Conservation (phyloP, 1,140 invertebrate species). For the Ips typographus region DNA sequence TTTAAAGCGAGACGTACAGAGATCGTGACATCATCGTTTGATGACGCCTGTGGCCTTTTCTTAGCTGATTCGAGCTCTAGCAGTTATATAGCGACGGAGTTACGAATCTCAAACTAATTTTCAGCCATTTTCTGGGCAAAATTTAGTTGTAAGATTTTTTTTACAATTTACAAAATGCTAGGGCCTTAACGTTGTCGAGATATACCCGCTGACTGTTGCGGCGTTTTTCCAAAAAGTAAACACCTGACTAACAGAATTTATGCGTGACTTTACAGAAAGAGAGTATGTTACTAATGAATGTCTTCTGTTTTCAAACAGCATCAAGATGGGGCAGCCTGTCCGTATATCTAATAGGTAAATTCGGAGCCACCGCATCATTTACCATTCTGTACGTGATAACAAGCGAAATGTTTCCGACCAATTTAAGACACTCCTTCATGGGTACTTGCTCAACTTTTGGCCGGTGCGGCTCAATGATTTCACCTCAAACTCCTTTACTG, state of each 20-base stretch:
- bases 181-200: no score
- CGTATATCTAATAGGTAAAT: slow-evolving; percentile 74
- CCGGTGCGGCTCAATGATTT: slow-evolving; percentile 69
- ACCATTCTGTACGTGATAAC: slow-evolving; percentile 57
- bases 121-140: no score
- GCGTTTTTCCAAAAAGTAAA: no score
- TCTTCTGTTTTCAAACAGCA: slow-evolving; percentile 44
- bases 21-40: no score
- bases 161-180: no score
- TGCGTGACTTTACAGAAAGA: neutral
- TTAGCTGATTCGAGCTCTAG: no score
- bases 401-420: slow-evolving; percentile 58
- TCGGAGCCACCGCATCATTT: slow-evolving; percentile 57
- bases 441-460: slow-evolving; percentile 72
- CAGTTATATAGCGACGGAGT: no score
- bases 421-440: slow-evolving; percentile 56
- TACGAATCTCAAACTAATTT: no score
- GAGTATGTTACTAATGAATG: neutral
- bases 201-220: no score
- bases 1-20: no score
- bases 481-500: slow-evolving; percentile 70
- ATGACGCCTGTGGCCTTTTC: no score
- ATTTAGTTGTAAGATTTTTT: no score
- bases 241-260: slow-evolving; percentile 1
- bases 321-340: slow-evolving; percentile 67